Conservation (phyloP, 2,888 invertebrate genomes). For the Spodoptera picta region DNA sequence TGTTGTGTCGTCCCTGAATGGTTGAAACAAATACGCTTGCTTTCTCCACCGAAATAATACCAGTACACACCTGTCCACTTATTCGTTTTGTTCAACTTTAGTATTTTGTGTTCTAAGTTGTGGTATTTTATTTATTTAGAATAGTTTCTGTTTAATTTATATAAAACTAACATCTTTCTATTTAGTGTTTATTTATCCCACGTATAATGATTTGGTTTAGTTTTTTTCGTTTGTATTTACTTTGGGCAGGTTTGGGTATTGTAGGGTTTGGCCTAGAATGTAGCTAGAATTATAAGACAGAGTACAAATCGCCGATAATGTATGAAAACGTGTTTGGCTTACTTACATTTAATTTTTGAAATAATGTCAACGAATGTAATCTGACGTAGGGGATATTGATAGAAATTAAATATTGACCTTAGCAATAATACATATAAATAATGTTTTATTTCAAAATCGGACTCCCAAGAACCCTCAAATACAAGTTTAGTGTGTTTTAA, state of each 20-base stretch:
- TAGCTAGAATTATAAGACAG: conserved; percentile 88
- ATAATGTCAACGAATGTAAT: conserved; percentile 89
- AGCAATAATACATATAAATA: conserved; percentile 86
- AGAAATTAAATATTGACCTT: conserved; percentile 89
- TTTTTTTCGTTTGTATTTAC: conserved; percentile 77
- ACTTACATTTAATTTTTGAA: conserved; percentile 86
- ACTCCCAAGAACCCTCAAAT: no score
- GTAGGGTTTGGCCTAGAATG: conserved; percentile 89
- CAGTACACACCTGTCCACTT: conserved; percentile 75
- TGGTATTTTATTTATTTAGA: conserved; percentile 81
- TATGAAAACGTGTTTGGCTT: conserved; percentile 86
- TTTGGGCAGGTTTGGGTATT: conserved; percentile 89
- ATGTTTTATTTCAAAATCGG: conserved; percentile 73
- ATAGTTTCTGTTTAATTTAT: conserved; percentile 79
- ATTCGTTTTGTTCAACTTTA: conserved; percentile 63
- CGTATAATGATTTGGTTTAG: conserved; percentile 74
- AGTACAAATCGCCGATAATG: conserved; percentile 87
- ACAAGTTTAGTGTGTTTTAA: no score
- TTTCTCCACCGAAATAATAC: conserved; percentile 72
- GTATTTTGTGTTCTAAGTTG: conserved; percentile 73
- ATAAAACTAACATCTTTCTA: conserved; percentile 78
- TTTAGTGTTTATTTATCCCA: conserved; percentile 80
- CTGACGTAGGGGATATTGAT: conserved; percentile 88
- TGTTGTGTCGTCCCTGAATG: conserved; percentile 84
- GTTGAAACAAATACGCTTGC: conserved; percentile 69